Evolutionary conservation across 2,113 vertebrate genomes (phyloP).

Genomic region (Tricholaema leucomelas): DNA sequence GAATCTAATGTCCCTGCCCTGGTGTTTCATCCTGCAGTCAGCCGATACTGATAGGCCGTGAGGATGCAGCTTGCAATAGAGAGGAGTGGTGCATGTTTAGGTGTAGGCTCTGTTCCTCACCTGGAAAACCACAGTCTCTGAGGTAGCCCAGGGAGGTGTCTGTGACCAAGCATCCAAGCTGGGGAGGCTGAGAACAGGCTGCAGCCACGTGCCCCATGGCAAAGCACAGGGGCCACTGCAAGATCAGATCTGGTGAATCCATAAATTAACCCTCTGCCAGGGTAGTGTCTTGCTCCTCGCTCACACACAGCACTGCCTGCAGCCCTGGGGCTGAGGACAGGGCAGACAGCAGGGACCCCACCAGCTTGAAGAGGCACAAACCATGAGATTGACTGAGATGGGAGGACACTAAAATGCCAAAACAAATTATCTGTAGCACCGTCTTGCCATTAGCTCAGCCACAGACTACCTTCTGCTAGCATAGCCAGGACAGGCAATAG

Average conservation of each 20-base stretch:
- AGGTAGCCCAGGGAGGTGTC: neutral
- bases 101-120: neutral
- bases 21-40: neutral
- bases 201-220: neutral
- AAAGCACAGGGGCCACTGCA: neutral
- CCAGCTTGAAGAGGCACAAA: neutral
- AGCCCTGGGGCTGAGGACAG: rapidly evolving
- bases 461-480: neutral
- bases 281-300: neutral
- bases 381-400: rapidly evolving
- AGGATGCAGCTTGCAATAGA: rapidly evolving
- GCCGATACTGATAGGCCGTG: neutral
- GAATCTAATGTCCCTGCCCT: neutral
- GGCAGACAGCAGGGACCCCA: neutral
- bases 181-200: neutral
- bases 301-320: neutral
- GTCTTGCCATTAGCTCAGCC: neutral
- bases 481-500: neutral
- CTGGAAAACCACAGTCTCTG: neutral
- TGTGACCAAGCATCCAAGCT: rapidly evolving
- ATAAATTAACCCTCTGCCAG: neutral
- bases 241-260: neutral
- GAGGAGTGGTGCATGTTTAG: neutral
- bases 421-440: neutral
- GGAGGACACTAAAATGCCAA: neutral